These are phyloP conservation scores for Toxotes chatareus DNA, from an alignment of 2,113 vertebrate genomes.

Conservation along the genomic window DNA sequence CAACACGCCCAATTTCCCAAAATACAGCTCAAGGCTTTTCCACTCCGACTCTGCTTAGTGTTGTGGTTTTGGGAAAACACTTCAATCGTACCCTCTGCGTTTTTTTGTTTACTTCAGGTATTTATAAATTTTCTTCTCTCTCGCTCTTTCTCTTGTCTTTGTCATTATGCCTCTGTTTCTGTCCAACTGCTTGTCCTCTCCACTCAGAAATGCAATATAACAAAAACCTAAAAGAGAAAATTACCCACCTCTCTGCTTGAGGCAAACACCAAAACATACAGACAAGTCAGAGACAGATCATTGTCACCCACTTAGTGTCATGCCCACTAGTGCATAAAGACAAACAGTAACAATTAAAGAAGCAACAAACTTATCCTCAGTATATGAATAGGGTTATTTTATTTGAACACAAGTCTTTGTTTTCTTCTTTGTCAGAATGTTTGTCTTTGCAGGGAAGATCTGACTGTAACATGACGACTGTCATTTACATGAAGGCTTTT, in stretches of 20 bases:
- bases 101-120: constrained; percentile 76
- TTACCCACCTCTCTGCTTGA: constrained; percentile 46
- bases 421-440: constrained; percentile 15
- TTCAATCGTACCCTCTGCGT: constrained; percentile 57
- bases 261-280: constrained; percentile 45
- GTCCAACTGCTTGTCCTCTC: constrained; percentile 62
- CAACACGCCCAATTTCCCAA: constrained; percentile 83
- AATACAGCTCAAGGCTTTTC: constrained; percentile 79
- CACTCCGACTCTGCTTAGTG: constrained; percentile 74
- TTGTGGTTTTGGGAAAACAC: constrained; percentile 74
- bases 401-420: not conserved
- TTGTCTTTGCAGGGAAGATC: not conserved
- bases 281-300: constrained; percentile 56
- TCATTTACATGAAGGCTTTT: not conserved
- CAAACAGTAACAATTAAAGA: constrained; percentile 65
- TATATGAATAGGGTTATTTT: not conserved
- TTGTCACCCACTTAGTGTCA: constrained; percentile 68
- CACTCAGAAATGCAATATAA: constrained; percentile 68
- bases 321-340: constrained; percentile 52
- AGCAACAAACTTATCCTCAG: constrained; percentile 2
- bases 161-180: constrained; percentile 46
- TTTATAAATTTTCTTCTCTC: constrained; percentile 53
- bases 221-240: constrained; percentile 54
- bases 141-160: constrained; percentile 16
- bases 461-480: not conserved